These are phyloP conservation scores for Orthosia gothica DNA, from an alignment of 2,888 invertebrate genomes.

Conservation along the genomic window DNA sequence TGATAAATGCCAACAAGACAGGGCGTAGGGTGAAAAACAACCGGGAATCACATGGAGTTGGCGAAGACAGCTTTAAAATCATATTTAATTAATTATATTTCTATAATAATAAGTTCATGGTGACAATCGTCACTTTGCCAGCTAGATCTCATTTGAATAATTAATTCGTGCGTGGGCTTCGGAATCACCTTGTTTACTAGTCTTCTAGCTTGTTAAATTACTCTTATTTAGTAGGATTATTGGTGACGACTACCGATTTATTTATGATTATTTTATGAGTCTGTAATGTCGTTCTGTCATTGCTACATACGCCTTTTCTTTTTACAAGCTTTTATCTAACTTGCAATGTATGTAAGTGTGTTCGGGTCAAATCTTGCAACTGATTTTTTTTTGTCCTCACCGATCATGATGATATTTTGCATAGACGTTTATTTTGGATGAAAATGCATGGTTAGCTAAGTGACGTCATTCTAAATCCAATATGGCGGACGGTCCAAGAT, in stretches of 20 bases:
- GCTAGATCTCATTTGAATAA: constrained; percentile 59
- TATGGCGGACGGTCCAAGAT: no score
- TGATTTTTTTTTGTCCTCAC: no score
- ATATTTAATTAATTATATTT: not conserved
- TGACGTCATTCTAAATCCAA: no score
- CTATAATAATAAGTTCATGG: not conserved
- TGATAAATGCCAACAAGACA: no score
- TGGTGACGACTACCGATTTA: not conserved
- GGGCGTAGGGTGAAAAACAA: not conserved
- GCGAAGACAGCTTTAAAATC: not conserved
- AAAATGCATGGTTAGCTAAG: no score
- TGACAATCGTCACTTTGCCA: constrained; percentile 24
- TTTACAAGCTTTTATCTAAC: no score
- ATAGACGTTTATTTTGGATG: no score
- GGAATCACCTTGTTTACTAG: constrained; percentile 64
- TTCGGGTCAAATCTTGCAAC: no score
- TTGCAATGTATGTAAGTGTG: no score
- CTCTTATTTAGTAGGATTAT: constrained; percentile 13
- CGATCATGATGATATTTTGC: no score
- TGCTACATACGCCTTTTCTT: not conserved
- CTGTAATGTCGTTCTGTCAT: not conserved
- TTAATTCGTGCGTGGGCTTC: constrained; percentile 62
- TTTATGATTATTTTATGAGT: not conserved
- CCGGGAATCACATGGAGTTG: no score
- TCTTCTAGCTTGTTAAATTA: not conserved